Percentiles rank a stretch among this genome's conserved stretches.
phyloP scores from a whole-genome alignment of 2,113 vertebrate genomes.

The Lophotis ruficrista region DNA sequence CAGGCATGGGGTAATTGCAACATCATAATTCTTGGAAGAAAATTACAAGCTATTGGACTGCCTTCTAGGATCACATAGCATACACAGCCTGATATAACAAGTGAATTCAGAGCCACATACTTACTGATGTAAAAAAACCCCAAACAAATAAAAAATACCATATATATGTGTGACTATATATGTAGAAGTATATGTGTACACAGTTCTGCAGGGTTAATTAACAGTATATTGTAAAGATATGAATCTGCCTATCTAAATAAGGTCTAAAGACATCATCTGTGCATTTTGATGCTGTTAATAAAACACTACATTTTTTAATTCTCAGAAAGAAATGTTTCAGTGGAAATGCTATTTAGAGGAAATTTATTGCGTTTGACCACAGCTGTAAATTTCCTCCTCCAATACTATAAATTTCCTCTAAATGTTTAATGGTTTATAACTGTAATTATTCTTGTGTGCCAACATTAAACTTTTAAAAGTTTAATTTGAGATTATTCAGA shows the following conservation, averaged over 20 bases:
- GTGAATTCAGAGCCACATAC: background rate
- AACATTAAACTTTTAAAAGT: constrained; percentile 86
- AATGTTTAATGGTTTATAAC: constrained; percentile 84
- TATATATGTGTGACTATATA: background rate
- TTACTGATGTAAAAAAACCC: background rate
- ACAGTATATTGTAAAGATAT: background rate
- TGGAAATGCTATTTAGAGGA: constrained; percentile 65
- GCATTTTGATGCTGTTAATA: constrained; percentile 53
- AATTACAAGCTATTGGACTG: background rate
- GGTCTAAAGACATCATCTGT: background rate
- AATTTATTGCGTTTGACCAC: constrained; percentile 75
- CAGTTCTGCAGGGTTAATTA: constrained; percentile 31
- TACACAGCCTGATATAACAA: background rate
- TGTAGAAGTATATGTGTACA: background rate
- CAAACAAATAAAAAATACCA: background rate
- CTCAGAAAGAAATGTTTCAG: constrained; percentile 61
- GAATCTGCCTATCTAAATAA: constrained; percentile 33
- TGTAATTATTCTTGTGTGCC: constrained; percentile 83
- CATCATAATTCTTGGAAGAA: background rate
- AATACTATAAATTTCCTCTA: constrained; percentile 80
- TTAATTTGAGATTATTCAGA: constrained; percentile 82
- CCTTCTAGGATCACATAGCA: background rate
- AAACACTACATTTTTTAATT: constrained; percentile 41
- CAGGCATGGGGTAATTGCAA: background rate
- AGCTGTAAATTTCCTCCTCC: constrained; percentile 75